A percentile compares a stretch with the other conserved stretches of the same genome.
phyloP scores from a whole-genome alignment of 1,140 invertebrate species.

The Drosophila fuyamai region DNA sequence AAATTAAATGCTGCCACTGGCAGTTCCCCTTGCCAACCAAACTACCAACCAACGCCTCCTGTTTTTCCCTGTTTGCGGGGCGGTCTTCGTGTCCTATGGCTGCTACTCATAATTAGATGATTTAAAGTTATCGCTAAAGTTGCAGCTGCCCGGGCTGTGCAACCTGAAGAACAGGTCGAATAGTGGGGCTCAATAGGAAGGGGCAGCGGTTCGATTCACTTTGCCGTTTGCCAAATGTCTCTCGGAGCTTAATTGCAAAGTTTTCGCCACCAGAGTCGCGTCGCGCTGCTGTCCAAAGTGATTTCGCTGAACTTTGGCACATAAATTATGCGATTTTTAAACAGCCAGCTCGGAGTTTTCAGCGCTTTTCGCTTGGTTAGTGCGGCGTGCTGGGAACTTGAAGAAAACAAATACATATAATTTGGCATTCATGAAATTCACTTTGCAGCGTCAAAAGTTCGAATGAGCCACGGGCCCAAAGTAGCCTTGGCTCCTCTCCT shows the following conservation, averaged over 20 bases:
- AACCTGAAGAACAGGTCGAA: conserved; percentile 23
- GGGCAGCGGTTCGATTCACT: conserved; percentile 58
- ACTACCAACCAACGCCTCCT: background rate
- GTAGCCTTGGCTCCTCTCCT: conserved; percentile 27
- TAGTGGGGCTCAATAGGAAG: background rate
- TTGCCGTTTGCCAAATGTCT: conserved; percentile 72
- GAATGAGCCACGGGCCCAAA: conserved; percentile 69
- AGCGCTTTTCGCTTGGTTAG: conserved; percentile 9
- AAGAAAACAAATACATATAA: conserved; percentile 79
- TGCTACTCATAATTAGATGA: conserved; percentile 82
- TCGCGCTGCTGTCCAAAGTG: conserved; percentile 63
- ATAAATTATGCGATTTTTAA: conserved; percentile 79
- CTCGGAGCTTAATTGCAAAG: conserved; percentile 76
- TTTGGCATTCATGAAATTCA: conserved; percentile 82
- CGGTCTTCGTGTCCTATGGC: conserved; percentile 52
- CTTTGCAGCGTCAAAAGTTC: conserved; percentile 68
- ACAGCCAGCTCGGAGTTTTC: conserved; percentile 20
- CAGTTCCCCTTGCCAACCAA: conserved; percentile 23
- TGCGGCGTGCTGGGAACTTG: conserved; percentile 30
- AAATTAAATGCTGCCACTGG: conserved; percentile 73
- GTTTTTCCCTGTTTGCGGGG: conserved; percentile 20
- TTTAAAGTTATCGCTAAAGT: conserved; percentile 84
- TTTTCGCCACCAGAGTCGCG: conserved; percentile 41
- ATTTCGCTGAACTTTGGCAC: conserved; percentile 75
- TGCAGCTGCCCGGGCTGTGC: conserved; percentile 49